A percentile compares a stretch with the other conserved stretches of the same genome.
phyloP scores from a whole-genome alignment of 2,113 vertebrate genomes.

The Pyxicephalus adspersus region DNA sequence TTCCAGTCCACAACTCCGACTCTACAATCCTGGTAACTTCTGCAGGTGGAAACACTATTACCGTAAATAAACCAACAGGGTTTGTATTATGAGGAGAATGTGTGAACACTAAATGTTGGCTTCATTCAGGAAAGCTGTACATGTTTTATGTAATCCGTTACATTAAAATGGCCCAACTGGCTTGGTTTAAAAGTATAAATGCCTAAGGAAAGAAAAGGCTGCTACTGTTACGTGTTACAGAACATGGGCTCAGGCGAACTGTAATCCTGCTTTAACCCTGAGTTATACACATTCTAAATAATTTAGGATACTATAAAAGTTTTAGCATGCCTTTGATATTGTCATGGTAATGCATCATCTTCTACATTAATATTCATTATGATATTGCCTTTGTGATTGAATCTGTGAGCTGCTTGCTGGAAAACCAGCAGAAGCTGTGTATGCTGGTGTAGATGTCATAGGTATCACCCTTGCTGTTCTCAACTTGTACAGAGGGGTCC shows the following conservation, averaged over 20 bases:
- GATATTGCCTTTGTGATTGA: constrained; percentile 16
- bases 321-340: constrained; percentile 40
- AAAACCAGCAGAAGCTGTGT: neutral
- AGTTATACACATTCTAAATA: constrained; percentile 33
- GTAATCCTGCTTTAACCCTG: constrained; percentile 23
- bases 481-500: too few species aligned
- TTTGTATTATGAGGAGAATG: too few species aligned
- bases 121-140: too few species aligned
- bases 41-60: too few species aligned
- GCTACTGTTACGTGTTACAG: neutral
- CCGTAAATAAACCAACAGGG: too few species aligned
- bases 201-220: neutral
- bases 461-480: too few species aligned
- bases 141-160: too few species aligned
- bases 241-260: constrained; percentile 3
- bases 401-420: neutral
- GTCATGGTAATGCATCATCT: constrained; percentile 30
- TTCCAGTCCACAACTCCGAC: too few species aligned
- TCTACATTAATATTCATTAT: constrained; percentile 43
- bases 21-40: too few species aligned
- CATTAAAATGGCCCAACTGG: too few species aligned
- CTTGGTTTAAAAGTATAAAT: neutral
- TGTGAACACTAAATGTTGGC: too few species aligned
- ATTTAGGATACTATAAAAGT: constrained; percentile 27
- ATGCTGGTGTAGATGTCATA: neutral